Base-by-base conservation (phyloP, 2,113 vertebrate genomes). In the Deroptyus accipitrinus region DNA sequence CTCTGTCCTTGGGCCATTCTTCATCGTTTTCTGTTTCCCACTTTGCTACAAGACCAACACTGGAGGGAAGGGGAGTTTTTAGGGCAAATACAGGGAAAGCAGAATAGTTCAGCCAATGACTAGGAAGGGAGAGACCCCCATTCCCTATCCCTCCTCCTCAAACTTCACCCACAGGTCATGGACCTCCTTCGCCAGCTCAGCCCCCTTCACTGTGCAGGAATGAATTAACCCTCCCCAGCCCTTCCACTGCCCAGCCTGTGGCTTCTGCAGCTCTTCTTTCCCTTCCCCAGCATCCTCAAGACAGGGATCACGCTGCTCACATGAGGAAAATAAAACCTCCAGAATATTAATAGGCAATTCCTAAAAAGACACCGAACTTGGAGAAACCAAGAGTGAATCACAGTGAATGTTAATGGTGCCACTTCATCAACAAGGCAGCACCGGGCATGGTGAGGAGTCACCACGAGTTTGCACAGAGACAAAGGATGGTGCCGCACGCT, bases 11-110 rank as follows among this genome's bases (percentile, higher is more conserved):
- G 30, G 42, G 3, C 6, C 3, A 0, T 27, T 24, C 66, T 25
- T 57, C 48, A 7, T 20, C 0, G 0, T 0, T 17, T n/a, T 22
- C 70, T 44, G 0, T 20, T 4, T 5, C 3, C 18, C 41, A 5
- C 8, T 6, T 10, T 8, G 42, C 49, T 49, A 4, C 1, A 1
- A 35, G 70, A 11, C 11, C 72, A 4, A 0, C 0, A 0, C 7
- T 70, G 1, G 70, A 1, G 4, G 31, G 49, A 3, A 16, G 5
- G 37, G 77, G 31, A 48, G 22, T 15, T 30, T n/a, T 69, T 3
- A 20, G 85, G 48, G 59, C 68, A 4, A 51, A 2, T 39, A 1
- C 7, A 0, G 0, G 37, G 46, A 15, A 3, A 48, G 62, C 37
- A 10, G 49, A n/a, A 3, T 4, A 23, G 59, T 1, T 57, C 75